Percentiles rank a stretch among this genome's conserved stretches.
phyloP scores from a whole-genome alignment of 2,113 vertebrate genomes.

The Siniperca chuatsi region DNA sequence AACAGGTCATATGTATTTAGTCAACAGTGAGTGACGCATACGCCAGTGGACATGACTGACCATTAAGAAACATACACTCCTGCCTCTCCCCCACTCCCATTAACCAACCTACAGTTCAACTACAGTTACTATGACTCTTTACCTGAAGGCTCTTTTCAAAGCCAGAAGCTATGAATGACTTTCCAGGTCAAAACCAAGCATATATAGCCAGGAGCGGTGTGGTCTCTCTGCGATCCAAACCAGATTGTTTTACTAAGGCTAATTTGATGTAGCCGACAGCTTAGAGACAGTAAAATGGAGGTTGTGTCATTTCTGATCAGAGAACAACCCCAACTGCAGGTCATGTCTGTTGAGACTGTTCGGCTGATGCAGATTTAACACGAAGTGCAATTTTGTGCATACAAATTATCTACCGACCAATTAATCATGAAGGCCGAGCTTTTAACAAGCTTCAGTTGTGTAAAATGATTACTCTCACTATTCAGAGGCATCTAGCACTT shows the following conservation, averaged over 20 bases:
- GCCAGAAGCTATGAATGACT: constrained; percentile 32
- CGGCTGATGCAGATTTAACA: constrained; percentile 21
- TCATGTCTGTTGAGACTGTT: constrained; percentile 18
- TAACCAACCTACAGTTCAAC: constrained; percentile 1
- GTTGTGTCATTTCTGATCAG: constrained; percentile 47
- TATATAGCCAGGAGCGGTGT: constrained; percentile 12
- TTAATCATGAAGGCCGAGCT: constrained; percentile 34
- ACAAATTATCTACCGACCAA: constrained; percentile 17
- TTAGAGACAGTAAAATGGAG: constrained; percentile 13
- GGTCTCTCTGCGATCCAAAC: constrained; percentile 14
- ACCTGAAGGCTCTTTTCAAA: constrained; percentile 37
- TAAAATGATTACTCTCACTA: constrained; percentile 29
- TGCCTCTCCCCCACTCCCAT: neutral
- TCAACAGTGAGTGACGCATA: constrained; percentile 33
- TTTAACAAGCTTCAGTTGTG: constrained; percentile 26
- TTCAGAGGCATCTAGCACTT: constrained; percentile 18
- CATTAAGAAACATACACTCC: neutral
- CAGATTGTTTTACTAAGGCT: constrained; percentile 25
- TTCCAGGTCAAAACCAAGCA: constrained; percentile 41
- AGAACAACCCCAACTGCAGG: constrained; percentile 32
- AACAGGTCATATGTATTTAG: constrained; percentile 26
- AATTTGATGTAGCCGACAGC: constrained; percentile 49
- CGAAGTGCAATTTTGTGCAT: constrained; percentile 28
- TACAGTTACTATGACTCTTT: constrained; percentile 13
- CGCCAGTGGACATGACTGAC: neutral